Percentiles rank a stretch among this genome's conserved stretches.
Evolutionary conservation across 2,888 invertebrate genomes (phyloP).

Genomic region (Dermolepida albohirtum): DNA sequence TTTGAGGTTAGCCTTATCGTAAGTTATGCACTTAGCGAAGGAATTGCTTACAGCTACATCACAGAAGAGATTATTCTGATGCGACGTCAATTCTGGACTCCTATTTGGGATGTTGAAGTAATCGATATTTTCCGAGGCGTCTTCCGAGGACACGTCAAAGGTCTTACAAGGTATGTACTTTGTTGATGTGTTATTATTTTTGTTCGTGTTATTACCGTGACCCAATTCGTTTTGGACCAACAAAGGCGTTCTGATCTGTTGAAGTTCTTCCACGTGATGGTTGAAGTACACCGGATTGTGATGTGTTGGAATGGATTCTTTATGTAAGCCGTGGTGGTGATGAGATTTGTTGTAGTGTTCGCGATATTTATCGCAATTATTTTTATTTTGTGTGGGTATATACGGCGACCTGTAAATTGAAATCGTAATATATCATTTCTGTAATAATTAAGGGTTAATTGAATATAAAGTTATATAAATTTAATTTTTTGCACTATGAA

Average conservation of each 20-base stretch:
- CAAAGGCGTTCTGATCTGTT: slow-evolving; percentile 48
- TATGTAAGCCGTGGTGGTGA: slow-evolving; percentile 44
- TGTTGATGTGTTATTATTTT: slow-evolving; percentile 36
- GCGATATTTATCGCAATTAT: slow-evolving; percentile 46
- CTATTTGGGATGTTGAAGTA: slow-evolving; percentile 26
- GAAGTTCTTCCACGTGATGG: slow-evolving; percentile 41
- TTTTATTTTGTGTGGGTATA: slow-evolving; percentile 44
- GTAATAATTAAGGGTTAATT: too few species aligned
- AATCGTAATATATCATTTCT: too few species aligned
- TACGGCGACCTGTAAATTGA: slow-evolving; percentile 45
- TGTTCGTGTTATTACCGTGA: slow-evolving; percentile 29
- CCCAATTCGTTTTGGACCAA: slow-evolving; percentile 49
- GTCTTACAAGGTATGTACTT: slow-evolving; percentile 18
- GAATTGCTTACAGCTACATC: slow-evolving; percentile 39
- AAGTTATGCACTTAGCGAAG: slow-evolving; percentile 30
- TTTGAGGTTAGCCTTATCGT: slow-evolving; percentile 36
- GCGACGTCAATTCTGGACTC: slow-evolving; percentile 16
- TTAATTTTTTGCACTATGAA: too few species aligned
- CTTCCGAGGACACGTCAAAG: not conserved
- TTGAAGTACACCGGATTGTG: slow-evolving; percentile 48
- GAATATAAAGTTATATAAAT: too few species aligned
- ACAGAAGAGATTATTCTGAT: slow-evolving; percentile 40
- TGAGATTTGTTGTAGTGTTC: slow-evolving; percentile 45
- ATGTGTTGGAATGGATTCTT: slow-evolving; percentile 46
- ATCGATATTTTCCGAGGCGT: slow-evolving; percentile 13